A percentile compares a stretch with the other conserved stretches of the same genome.
Evolutionary conservation across 1,140 invertebrate genomes (phyloP).

Genomic region (Rhizoglyphus robini): DNA sequence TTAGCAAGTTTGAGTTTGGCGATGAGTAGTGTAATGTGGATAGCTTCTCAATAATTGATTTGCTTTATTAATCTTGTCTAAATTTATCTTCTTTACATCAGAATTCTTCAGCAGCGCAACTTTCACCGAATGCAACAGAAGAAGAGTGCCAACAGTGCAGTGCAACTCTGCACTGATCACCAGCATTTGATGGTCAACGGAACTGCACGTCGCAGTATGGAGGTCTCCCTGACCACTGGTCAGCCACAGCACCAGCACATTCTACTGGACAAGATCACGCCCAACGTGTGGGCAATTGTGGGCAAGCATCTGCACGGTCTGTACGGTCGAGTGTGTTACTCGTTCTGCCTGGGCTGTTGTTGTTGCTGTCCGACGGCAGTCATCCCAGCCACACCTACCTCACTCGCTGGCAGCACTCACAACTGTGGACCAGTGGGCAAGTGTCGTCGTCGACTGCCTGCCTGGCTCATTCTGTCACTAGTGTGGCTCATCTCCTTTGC

Average conservation of each 20-base stretch:
- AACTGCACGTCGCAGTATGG: not conserved
- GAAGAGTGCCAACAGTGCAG: not conserved
- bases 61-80: too few relatives aligned
- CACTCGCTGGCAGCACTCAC: not conserved
- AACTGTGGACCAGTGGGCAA: not conserved
- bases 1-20: too few relatives aligned
- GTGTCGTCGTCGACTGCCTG: not conserved
- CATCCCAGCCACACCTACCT: not conserved
- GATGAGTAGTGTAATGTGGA: too few relatives aligned
- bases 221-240: not conserved
- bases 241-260: not conserved
- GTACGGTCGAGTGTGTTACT: not conserved
- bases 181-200: not conserved
- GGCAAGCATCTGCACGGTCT: not conserved
- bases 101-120: not conserved
- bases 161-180: not conserved
- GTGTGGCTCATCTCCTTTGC: constrained; percentile 80
- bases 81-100: too few relatives aligned
- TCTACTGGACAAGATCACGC: not conserved
- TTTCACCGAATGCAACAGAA: not conserved
- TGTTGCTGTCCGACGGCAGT: not conserved
- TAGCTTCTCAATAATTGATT: too few relatives aligned
- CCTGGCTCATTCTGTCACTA: constrained; percentile 35
- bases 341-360: not conserved
- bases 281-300: too few relatives aligned